Percentiles rank a stretch among this genome's conserved stretches.
phyloP scores from a whole-genome alignment of 2,888 invertebrate species.

The Acronicta psi region DNA sequence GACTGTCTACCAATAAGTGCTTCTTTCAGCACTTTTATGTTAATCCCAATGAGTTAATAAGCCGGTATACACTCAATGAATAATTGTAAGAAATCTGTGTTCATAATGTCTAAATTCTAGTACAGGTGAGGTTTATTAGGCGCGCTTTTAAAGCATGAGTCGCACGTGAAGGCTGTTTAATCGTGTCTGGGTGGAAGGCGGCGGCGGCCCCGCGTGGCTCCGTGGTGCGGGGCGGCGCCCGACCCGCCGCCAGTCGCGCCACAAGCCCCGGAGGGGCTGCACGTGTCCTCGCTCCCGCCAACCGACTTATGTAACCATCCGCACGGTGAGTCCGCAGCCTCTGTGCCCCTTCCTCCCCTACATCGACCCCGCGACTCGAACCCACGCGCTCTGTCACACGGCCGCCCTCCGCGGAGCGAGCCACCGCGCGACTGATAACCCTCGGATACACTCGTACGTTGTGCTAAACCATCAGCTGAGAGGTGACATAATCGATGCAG shows the following conservation, averaged over 20 bases:
- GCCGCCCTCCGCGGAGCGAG: constrained; percentile 60
- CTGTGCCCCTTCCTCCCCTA: constrained; percentile 77
- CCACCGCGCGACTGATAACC: constrained; percentile 68
- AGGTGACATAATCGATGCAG: constrained; percentile 87
- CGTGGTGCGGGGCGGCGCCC: constrained; percentile 85
- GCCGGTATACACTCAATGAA: constrained; percentile 40
- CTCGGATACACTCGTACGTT: constrained; percentile 61
- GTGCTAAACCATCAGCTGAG: constrained; percentile 83
- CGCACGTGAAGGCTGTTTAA: constrained; percentile 83
- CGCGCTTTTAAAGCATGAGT: constrained; percentile 67
- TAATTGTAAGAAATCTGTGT: constrained; percentile 59
- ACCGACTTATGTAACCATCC: constrained; percentile 88
- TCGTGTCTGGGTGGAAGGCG: constrained; percentile 79
- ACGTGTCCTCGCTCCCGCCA: constrained; percentile 81
- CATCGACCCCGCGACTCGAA: constrained; percentile 66
- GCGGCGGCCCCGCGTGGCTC: constrained; percentile 73
- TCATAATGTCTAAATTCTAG: constrained; percentile 71
- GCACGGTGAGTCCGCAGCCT: constrained; percentile 87
- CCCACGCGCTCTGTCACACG: constrained; percentile 59
- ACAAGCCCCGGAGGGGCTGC: constrained; percentile 83
- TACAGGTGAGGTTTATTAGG: constrained; percentile 81
- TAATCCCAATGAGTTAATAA: constrained; percentile 37
- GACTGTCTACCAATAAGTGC: constrained; percentile 27
- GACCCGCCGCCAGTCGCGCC: constrained; percentile 82
- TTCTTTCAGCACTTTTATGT: constrained; percentile 21